phyloP scores from a whole-genome alignment of 2,888 invertebrate genomes.

The Zhuqinia jingwanae region DNA sequence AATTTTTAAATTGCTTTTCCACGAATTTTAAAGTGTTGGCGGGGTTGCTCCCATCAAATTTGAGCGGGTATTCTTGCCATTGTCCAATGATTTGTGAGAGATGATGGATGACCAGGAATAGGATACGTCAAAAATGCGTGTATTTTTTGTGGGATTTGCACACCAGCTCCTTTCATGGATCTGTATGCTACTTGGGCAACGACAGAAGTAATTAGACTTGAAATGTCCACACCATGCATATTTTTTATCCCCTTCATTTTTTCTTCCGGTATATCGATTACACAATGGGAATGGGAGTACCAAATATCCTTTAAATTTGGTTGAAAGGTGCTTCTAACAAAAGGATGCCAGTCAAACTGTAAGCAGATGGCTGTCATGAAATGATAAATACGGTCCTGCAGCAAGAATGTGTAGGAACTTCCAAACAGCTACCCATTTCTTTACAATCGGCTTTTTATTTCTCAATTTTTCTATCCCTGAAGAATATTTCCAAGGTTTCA shows the following conservation, averaged over 20 bases:
- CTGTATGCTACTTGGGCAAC: background rate
- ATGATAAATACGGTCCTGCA: slow-evolving; percentile 13
- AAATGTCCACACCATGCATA: background rate
- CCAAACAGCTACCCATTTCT: background rate
- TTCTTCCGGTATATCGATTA: background rate
- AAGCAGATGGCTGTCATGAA: background rate
- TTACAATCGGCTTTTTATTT: background rate
- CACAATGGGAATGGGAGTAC: no score
- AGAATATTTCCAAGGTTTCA: background rate
- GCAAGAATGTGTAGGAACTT: background rate
- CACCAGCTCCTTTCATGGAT: background rate
- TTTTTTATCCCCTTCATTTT: background rate
- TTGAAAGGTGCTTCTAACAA: background rate
- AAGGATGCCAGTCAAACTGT: background rate
- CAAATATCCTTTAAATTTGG: no score
- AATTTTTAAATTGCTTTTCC: no score
- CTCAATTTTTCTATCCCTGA: background rate
- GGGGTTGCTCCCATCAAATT: background rate
- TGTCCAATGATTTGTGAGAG: background rate
- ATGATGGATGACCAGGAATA: background rate
- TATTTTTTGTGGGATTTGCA: background rate
- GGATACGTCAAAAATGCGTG: background rate
- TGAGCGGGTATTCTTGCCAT: background rate
- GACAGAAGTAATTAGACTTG: background rate
- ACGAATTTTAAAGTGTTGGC: background rate